Conservation (phyloP, 2,113 vertebrate genomes). For the Equus quagga region DNA sequence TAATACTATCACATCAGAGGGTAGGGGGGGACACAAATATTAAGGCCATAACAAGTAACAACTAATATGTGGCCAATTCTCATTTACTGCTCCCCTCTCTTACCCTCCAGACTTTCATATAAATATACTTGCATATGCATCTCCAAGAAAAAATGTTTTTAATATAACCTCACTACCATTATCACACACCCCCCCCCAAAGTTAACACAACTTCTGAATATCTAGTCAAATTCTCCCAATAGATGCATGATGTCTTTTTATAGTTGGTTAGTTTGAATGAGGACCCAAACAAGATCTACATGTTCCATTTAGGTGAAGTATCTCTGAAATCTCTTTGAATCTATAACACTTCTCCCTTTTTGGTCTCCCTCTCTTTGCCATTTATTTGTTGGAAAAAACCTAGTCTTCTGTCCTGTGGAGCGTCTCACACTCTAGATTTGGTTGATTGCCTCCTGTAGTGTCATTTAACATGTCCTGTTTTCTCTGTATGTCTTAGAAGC, state of each 20-base stretch:
- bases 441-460: not conserved
- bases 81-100: rapidly evolving
- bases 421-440: not conserved
- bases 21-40: not conserved
- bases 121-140: not conserved
- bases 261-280: not conserved
- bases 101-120: not conserved
- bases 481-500: not conserved
- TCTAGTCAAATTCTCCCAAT: not conserved
- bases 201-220: not conserved
- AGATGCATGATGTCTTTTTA: not conserved
- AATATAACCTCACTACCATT: not conserved
- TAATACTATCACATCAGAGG: not conserved
- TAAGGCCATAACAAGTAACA: not conserved
- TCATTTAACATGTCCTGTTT: not conserved
- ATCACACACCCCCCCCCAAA: not conserved
- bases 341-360: not conserved
- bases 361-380: not conserved
- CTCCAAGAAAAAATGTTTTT: not conserved
- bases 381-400: not conserved
- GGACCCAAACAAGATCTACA: not conserved
- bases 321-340: not conserved
- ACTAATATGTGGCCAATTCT: not conserved
- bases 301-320: not conserved
- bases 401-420: not conserved